Base-by-base conservation (phyloP, 2,888 invertebrate species). In the Mimumesa dahlbomi region DNA sequence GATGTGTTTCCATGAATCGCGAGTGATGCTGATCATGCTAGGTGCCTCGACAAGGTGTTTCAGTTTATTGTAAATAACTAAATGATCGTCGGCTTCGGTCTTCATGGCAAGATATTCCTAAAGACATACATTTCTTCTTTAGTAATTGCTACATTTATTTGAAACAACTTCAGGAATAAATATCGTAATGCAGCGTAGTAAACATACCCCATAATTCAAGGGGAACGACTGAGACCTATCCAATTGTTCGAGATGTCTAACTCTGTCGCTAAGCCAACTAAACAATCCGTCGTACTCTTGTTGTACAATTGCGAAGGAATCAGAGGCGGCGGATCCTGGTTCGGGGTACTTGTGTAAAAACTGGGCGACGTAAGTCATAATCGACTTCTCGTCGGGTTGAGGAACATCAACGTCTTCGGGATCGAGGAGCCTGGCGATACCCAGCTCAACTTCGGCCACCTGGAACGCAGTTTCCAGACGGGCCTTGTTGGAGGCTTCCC, bases 361-460 rank as follows among this genome's bases (percentile, higher is more conserved):
- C 91, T 98, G 98, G 38, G 98, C 98, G 72, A 98, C 98, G 89
- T 98, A 98, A 25, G 98, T 98, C 98, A 98, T 98, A 83, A 98
- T 97, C 72, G 97, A 98, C 90, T 97, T 95, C 89, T 98, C 98
- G 90, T 98, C 98, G 2, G 98, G 98, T 88, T 96, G 96, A 22
- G 96, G 94, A 21, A 98, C 97, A 89, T 98, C 98, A 52, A 98
- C 97, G 90, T 98, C 98, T 91, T 98, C 98, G 2, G 98, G 96
- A 89, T 98, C 98, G 57, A 98, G 91, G 9, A 98, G 91, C 82
- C 96, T 93, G 18, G 97, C 95, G 84, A 98, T 98, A 66, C 98
- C 98, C 36, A 98, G 91, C 86, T 97, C 95, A 58, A 91, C 92
- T 91, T 98, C 98, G 18, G 98, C 98, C 25, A 97, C 94, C 86